Conservation (phyloP, 1,140 invertebrate species). For the Lineus longissimus region DNA sequence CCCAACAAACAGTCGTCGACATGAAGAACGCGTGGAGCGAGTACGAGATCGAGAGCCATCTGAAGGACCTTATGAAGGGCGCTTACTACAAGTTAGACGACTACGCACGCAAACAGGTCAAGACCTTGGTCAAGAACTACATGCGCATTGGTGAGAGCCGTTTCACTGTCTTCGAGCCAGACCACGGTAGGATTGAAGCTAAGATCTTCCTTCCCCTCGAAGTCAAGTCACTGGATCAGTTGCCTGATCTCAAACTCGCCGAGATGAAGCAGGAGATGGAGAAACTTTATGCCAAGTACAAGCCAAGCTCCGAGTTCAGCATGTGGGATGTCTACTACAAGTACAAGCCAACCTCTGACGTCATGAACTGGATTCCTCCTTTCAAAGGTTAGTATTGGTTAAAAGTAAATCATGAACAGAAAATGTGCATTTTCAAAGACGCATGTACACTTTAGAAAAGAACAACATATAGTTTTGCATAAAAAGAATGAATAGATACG, state of each 20-base stretch:
- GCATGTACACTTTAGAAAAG: no score
- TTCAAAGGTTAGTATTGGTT: constrained; percentile 37
- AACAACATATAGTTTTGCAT: neutral
- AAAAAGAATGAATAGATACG: neutral
- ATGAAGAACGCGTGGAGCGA: neutral
- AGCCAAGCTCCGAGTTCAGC: neutral
- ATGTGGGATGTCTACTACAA: constrained; percentile 32
- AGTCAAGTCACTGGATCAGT: constrained; percentile 83
- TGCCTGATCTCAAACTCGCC: constrained; percentile 61
- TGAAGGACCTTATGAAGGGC: neutral
- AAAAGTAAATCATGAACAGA: no score
- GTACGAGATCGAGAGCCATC: neutral
- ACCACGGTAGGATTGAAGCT: constrained; percentile 71
- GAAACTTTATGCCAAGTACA: neutral
- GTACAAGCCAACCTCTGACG: constrained; percentile 32
- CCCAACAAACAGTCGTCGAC: no score
- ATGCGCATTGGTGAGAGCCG: constrained; percentile 35
- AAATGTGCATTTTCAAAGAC: no score
- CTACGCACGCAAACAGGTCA: neutral
- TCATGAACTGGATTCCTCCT: constrained; percentile 39
- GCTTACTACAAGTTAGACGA: neutral
- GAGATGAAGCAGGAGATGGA: neutral
- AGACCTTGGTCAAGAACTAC: constrained; percentile 13
- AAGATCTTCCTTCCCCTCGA: constrained; percentile 85
- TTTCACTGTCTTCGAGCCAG: constrained; percentile 73